These are phyloP conservation scores for Ellobius talpinus DNA, from an alignment of 2,113 vertebrate genomes.

Conservation along the genomic window DNA sequence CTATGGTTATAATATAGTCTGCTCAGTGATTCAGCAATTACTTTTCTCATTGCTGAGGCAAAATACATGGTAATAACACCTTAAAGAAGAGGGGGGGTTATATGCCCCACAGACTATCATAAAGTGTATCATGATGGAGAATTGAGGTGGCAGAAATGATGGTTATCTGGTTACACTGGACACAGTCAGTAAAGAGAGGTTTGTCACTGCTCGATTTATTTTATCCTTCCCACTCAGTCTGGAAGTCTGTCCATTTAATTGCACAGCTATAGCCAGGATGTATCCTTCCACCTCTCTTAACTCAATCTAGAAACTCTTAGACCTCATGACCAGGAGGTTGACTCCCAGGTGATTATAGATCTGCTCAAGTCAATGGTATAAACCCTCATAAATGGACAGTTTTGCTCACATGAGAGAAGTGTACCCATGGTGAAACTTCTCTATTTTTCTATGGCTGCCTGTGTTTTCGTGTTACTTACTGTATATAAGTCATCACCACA, in stretches of 20 bases:
- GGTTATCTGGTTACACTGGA: background rate
- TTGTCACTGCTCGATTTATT: no score
- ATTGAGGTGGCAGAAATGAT: background rate
- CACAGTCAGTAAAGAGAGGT: no score
- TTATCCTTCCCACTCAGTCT: no score
- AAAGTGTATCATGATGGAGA: background rate
- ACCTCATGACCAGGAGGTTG: background rate
- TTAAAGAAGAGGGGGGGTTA: background rate
- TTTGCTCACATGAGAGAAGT: background rate
- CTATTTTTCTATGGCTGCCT: background rate
- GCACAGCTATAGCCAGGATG: background rate
- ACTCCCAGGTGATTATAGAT: background rate
- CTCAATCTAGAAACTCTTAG: background rate
- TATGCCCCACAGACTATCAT: background rate
- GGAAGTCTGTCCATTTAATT: background rate
- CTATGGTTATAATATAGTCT: background rate
- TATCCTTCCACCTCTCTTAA: background rate
- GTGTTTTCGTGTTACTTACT: background rate
- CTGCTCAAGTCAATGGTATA: background rate
- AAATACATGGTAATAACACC: background rate
- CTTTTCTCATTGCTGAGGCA: background rate
- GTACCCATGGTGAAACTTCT: background rate
- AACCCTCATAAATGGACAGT: background rate
- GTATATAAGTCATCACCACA: background rate
- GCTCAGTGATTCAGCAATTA: background rate